Conservation (phyloP, 2,797 vertebrate genomes). For the Agapornis canus region DNA sequence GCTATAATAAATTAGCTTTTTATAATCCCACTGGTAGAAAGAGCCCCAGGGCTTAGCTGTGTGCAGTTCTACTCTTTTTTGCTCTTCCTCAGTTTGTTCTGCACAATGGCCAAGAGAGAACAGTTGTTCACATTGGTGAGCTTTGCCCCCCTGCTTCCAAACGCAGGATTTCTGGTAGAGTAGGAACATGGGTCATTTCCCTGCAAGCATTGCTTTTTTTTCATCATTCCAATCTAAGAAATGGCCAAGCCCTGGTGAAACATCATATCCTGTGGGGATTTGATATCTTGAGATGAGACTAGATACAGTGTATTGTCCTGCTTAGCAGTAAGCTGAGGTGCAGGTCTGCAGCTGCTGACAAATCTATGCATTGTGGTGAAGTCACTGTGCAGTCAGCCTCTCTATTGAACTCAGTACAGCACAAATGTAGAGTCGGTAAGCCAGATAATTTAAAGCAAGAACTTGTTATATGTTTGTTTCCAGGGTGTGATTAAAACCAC, state of each 20-base stretch:
- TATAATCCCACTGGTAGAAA: neutral
- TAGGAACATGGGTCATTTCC: neutral
- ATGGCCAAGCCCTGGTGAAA: neutral
- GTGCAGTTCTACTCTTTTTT: neutral
- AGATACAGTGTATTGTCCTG: neutral
- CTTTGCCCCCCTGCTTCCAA: neutral
- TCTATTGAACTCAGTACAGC: neutral
- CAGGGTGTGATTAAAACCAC: neutral
- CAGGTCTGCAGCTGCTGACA: neutral
- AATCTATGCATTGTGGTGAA: neutral
- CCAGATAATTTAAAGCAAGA: neutral
- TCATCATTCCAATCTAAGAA: neutral
- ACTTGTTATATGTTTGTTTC: neutral
- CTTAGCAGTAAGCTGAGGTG: neutral
- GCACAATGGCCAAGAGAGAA: neutral
- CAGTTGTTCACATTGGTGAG: neutral
- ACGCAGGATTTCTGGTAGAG: neutral
- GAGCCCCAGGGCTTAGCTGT: neutral
- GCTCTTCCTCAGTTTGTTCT: neutral
- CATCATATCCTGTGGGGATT: neutral
- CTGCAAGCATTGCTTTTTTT: rapidly evolving
- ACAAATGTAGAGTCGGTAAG: neutral
- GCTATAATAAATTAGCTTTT: neutral
- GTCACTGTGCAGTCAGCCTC: neutral
- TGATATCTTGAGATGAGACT: neutral